phyloP scores from a whole-genome alignment of 2,797 vertebrate species.

The Etheostoma perlongum region DNA sequence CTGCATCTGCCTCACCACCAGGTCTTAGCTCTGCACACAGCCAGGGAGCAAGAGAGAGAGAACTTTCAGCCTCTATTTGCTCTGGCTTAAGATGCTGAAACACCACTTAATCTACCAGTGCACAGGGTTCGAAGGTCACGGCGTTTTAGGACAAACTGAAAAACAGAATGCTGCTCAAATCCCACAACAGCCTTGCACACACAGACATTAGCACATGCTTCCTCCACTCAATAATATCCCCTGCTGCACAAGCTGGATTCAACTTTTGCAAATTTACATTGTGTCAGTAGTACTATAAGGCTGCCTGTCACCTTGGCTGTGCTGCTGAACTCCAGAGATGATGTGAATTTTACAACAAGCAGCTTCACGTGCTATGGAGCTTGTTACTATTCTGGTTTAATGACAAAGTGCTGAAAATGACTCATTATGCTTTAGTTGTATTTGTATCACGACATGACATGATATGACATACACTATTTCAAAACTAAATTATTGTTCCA shows the following conservation, averaged over 20 bases:
- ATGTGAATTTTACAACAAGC: not conserved
- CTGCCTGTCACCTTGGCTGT: conserved; percentile 9
- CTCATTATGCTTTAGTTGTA: not conserved
- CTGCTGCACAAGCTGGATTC: conserved; percentile 19
- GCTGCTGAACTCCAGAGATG: conserved; percentile 15
- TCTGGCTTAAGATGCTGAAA: conserved; percentile 70
- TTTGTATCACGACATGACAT: too few relatives aligned
- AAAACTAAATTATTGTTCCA: too few relatives aligned
- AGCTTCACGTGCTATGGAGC: not conserved
- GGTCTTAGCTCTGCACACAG: conserved; percentile 62
- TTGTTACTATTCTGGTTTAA: not conserved
- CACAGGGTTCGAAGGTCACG: conserved; percentile 63
- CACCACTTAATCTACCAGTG: conserved; percentile 76
- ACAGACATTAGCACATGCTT: conserved; percentile 11
- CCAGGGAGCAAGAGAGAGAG: conserved; percentile 46
- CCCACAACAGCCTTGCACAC: conserved; percentile 16
- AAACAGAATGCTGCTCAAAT: conserved; percentile 40
- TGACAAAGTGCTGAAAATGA: too few relatives aligned
- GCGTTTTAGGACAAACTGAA: conserved; percentile 42
- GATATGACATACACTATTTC: too few relatives aligned
- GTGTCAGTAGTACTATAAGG: conserved; percentile 1
- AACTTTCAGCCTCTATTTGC: conserved; percentile 72
- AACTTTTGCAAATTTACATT: conserved; percentile 28
- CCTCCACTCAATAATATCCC: conserved; percentile 17
- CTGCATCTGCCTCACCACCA: conserved; percentile 33